Conservation (phyloP, 2,888 invertebrate genomes). For the Brachylomia viminalis region DNA sequence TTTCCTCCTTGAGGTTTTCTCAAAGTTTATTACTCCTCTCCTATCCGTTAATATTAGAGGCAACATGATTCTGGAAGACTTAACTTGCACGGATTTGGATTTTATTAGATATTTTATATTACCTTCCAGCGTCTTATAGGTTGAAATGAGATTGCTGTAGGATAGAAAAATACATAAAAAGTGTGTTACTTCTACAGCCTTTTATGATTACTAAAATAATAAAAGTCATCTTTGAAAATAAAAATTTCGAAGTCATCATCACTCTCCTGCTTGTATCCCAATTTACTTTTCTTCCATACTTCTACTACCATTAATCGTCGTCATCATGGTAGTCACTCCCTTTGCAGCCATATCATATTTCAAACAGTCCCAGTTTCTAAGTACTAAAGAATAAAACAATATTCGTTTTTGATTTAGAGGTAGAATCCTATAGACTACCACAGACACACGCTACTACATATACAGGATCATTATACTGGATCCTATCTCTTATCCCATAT, state of each 20-base stretch:
- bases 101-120: conserved; percentile 22
- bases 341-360: background rate
- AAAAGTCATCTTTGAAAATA: too few species aligned
- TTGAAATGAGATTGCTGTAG: background rate
- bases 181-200: background rate
- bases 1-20: background rate
- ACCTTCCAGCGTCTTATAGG: background rate
- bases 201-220: background rate
- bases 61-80: background rate
- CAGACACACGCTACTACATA: background rate
- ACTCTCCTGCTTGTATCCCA: background rate
- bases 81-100: background rate
- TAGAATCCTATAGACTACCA: background rate
- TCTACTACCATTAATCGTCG: too few species aligned
- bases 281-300: background rate
- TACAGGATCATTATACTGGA: background rate
- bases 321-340: background rate
- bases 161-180: background rate
- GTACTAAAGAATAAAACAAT: background rate
- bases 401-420: background rate
- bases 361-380: background rate
- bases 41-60: conserved; percentile 10
- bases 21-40: conserved; percentile 4
- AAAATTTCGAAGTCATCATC: background rate
- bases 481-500: background rate